Evolutionary conservation across 1,140 invertebrate species (phyloP).

Genomic region (Hycleus phaleratus): DNA sequence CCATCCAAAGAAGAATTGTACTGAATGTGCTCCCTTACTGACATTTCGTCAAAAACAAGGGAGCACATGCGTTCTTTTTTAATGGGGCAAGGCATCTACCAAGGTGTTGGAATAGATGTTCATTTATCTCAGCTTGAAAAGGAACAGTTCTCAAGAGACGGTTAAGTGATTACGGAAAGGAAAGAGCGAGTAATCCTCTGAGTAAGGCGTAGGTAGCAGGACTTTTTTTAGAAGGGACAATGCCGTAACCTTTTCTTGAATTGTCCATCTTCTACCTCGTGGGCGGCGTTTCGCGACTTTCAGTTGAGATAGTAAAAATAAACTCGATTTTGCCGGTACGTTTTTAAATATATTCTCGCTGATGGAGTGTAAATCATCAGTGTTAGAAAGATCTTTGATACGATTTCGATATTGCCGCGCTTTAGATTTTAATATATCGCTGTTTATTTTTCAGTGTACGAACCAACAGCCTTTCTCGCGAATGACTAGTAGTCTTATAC

Average conservation of each 20-base stretch:
- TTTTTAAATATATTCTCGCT: too few species aligned
- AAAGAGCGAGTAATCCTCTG: slow-evolving; percentile 3
- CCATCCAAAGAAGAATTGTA: slow-evolving; percentile 1
- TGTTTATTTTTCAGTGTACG: too few species aligned
- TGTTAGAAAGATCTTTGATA: too few species aligned
- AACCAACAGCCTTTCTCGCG: too few species aligned
- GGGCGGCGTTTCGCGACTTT: not conserved
- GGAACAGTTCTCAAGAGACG: slow-evolving; percentile 3
- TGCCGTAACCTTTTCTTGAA: slow-evolving; percentile 14
- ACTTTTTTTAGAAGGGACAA: slow-evolving; percentile 16
- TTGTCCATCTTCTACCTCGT: slow-evolving; percentile 4
- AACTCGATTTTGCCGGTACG: too few species aligned
- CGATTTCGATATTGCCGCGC: too few species aligned
- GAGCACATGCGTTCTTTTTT: slow-evolving; percentile 9
- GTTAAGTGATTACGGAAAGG: slow-evolving; percentile 6
- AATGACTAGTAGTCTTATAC: too few species aligned
- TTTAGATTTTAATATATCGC: too few species aligned
- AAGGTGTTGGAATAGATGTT: slow-evolving; percentile 8
- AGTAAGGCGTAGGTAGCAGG: slow-evolving; percentile 5
- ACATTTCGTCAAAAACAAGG: slow-evolving; percentile 14
- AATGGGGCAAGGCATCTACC: not conserved
- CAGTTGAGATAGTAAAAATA: too few species aligned
- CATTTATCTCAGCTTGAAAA: slow-evolving; percentile 15
- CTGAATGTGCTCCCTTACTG: slow-evolving; percentile 3
- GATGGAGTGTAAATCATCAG: too few species aligned